These are phyloP conservation scores for Chaetodon trifasciatus DNA, from an alignment of 2,797 vertebrate genomes.

Conservation along the genomic window DNA sequence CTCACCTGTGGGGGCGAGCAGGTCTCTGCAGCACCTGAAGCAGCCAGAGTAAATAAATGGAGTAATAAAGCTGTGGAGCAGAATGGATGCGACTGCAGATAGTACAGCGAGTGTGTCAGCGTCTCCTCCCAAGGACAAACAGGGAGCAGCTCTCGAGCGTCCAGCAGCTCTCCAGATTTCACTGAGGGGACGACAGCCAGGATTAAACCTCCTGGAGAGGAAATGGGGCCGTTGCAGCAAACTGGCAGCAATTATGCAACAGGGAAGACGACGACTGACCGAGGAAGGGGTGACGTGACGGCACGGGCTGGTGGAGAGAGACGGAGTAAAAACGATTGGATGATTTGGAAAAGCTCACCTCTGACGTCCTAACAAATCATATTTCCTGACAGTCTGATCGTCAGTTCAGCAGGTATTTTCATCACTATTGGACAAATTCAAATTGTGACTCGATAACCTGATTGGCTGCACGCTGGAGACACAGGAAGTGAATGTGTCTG, in stretches of 20 bases:
- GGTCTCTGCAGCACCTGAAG: constrained; percentile 48
- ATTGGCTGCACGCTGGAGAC: too few species aligned
- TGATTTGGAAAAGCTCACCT: too few species aligned
- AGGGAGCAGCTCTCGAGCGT: constrained; percentile 11
- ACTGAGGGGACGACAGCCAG: neutral
- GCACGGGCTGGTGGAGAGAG: neutral
- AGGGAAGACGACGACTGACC: too few species aligned
- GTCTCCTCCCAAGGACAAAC: constrained; percentile 45
- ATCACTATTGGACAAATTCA: too few species aligned
- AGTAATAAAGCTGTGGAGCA: constrained; percentile 43
- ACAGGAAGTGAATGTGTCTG: too few species aligned
- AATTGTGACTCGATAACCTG: too few species aligned
- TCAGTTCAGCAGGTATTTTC: too few species aligned
- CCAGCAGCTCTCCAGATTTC: neutral
- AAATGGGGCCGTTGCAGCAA: neutral
- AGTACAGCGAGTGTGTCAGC: constrained; percentile 6
- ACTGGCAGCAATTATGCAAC: neutral
- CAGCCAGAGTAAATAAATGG: constrained; percentile 59
- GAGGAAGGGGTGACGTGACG: neutral
- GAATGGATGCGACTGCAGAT: constrained; percentile 35
- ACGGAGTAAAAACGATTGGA: neutral
- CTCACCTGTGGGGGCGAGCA: constrained; percentile 41
- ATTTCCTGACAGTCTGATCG: too few species aligned
- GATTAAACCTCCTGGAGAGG: neutral
- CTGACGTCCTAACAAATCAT: too few species aligned